A percentile compares a stretch with the other conserved stretches of the same genome.
phyloP scores from a whole-genome alignment of 2,113 vertebrate species.

The Pomatostomus ruficeps region DNA sequence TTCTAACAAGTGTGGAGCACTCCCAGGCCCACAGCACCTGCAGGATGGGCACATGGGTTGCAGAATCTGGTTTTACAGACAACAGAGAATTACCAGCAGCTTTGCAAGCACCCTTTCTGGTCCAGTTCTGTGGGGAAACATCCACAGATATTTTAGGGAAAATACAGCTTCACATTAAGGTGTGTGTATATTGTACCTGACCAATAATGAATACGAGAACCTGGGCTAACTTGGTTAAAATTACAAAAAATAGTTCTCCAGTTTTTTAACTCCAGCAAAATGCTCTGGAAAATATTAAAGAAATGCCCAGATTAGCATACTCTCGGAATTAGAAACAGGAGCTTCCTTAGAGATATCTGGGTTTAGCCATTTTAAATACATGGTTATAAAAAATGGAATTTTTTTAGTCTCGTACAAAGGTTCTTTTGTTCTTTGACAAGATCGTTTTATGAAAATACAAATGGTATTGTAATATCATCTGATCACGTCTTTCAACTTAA shows the following conservation, averaged over 20 bases:
- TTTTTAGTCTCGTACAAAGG: neutral
- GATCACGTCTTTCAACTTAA: neutral
- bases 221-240: neutral
- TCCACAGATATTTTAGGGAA: neutral
- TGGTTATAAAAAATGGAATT: neutral
- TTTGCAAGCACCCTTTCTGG: neutral
- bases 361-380: neutral
- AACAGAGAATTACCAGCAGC: neutral
- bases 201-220: neutral
- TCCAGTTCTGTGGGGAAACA: neutral
- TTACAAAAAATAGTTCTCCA: neutral
- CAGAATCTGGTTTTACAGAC: neutral
- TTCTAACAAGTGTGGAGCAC: neutral
- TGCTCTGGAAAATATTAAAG: neutral
- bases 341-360: neutral
- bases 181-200: accelerated
- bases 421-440: neutral
- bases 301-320: neutral
- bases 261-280: neutral
- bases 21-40: neutral
- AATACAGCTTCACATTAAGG: accelerated
- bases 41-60: neutral
- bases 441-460: neutral
- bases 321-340: neutral
- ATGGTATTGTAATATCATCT: neutral